Evolutionary conservation across 1,140 invertebrate genomes (phyloP).

Genomic region (Antheraea mylitta): DNA sequence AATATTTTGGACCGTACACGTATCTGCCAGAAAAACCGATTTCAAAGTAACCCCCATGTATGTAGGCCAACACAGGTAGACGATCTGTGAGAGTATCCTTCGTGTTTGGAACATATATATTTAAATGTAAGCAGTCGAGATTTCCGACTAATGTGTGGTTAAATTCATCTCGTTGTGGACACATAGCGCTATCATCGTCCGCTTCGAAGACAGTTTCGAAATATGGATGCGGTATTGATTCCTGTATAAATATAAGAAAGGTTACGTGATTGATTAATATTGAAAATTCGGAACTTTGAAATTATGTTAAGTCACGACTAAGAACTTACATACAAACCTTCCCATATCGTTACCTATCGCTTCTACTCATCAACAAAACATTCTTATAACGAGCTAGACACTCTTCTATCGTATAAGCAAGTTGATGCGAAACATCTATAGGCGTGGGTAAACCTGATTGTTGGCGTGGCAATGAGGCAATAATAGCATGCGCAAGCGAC

Average conservation of each 20-base stretch:
- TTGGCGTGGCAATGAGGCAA: no score
- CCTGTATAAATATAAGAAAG: not conserved
- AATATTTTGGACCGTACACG: conserved; percentile 74
- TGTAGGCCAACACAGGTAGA: not conserved
- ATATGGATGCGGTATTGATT: not conserved
- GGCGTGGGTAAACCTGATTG: no score
- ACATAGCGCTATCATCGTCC: not conserved
- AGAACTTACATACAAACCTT: no score
- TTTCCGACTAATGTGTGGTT: not conserved
- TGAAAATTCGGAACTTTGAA: no score
- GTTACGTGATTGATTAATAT: no score
- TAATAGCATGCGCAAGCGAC: no score
- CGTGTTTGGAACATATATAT: not conserved
- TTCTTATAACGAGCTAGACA: no score
- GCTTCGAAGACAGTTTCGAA: conserved; percentile 12
- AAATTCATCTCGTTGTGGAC: conserved; percentile 11
- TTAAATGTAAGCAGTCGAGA: conserved; percentile 1
- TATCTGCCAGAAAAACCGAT: conserved; percentile 65
- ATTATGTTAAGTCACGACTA: no score
- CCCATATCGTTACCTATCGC: no score
- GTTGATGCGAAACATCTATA: no score
- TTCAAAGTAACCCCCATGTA: conserved; percentile 82
- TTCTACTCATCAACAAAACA: no score
- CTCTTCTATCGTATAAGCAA: no score
- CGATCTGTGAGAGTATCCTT: not conserved